Evolutionary conservation across 2,113 vertebrate species (phyloP), one percentile per base, ranked within the genome.

Genomic region (Hiodon tergisus): DNA sequence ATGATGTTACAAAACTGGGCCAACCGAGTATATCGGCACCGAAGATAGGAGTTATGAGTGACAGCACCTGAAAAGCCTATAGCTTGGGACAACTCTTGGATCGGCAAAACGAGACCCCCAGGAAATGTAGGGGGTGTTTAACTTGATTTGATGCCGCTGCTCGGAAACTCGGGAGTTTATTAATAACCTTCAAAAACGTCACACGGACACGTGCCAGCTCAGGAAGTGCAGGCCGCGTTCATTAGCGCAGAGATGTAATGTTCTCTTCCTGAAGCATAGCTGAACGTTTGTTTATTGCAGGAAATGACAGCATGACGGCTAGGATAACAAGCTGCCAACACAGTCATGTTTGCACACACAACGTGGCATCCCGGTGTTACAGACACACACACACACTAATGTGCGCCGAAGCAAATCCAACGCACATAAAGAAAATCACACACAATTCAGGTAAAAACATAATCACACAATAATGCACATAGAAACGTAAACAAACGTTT

Each of bases 221-320:
- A 17, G 58, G 50, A 55, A 7, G 47, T 50, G 14, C 58, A 31
- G 50, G 48, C 57, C 10, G 58, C n/a, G 52, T 69, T 76, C 67
- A 60, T 68, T 69, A 52, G 14, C 67, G 62, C 57, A 69, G 57
- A 69, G 74, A 61, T 17, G 46, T 50, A 31, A 53, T 47, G 74
- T 75, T 59, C 63, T 47, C 66, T 16, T 13, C 46, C 57, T 7
- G 14, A 13, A 50, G 47, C n/a, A 14, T 7, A 31, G 9, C 57
- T 14, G 65, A 5, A 10, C 60, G 5, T 61, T 66, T 53, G 4
- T 54, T 70, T 76, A 54, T 11, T 3, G 51, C 53, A 67, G 63
- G 52, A 75, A 58, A 59, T 51, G 16, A 53, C 73, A 47, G 58
- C 57, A 1, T 8, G 8, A n/a, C 46, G 16, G 54, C 60, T 16